A percentile compares a stretch with the other conserved stretches of the same genome.
These are phyloP conservation scores for Sphinx pinastri DNA, from an alignment of 2,888 invertebrate genomes.

Conservation along the genomic window DNA sequence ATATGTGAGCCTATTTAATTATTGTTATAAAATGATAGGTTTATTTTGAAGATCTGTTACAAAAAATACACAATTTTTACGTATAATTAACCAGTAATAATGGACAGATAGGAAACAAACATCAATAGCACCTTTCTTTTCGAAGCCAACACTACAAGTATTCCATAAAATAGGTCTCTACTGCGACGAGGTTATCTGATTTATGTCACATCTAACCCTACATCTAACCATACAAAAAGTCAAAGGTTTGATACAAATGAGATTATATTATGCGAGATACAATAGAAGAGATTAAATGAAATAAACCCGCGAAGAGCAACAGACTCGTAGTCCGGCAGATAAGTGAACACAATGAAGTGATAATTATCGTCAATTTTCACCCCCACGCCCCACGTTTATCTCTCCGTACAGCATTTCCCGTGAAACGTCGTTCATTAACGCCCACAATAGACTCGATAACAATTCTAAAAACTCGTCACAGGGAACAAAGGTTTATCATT, in stretches of 20 bases:
- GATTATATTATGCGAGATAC: constrained; percentile 11
- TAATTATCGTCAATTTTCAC: constrained; percentile 45
- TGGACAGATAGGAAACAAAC: too few species aligned
- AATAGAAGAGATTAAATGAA: constrained; percentile 24
- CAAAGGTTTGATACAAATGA: constrained; percentile 8
- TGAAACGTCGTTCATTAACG: constrained; percentile 66
- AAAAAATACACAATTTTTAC: too few species aligned
- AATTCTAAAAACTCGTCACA: constrained; percentile 69
- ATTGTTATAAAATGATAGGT: too few species aligned
- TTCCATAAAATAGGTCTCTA: too few species aligned
- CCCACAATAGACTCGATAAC: constrained; percentile 68
- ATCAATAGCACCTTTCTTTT: too few species aligned
- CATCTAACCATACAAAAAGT: background rate
- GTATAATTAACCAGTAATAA: too few species aligned
- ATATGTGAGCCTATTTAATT: too few species aligned
- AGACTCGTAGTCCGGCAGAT: constrained; percentile 27
- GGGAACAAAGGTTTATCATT: constrained; percentile 57
- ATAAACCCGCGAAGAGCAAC: constrained; percentile 27
- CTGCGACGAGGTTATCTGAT: too few species aligned
- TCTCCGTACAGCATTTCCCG: constrained; percentile 55
- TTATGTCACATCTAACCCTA: too few species aligned
- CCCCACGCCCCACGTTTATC: constrained; percentile 54
- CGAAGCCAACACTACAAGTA: too few species aligned
- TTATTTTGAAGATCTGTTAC: too few species aligned
- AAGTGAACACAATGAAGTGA: constrained; percentile 32